Base-by-base conservation (phyloP, 1,140 invertebrate genomes). In the Aphaenogaster rudis region DNA sequence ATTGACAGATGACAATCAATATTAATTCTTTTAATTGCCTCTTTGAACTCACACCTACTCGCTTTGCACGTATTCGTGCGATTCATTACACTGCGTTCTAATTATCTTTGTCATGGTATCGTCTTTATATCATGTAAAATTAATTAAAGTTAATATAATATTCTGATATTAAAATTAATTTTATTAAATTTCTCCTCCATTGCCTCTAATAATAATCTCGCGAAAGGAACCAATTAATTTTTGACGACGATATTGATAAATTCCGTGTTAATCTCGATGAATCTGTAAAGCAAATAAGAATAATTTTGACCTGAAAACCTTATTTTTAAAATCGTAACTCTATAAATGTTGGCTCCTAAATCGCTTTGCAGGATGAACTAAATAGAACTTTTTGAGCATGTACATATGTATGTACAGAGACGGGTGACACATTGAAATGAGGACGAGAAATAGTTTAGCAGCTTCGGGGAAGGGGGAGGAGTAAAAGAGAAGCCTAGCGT, bases 361-460 rank as follows among this genome's bases (percentile, higher is more conserved):
- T 48, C 42, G 3, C 28, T 8, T 57, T 74, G 28, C 76, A 76
- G 54, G 15, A 57, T 61, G 54, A 50, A 13, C n/a, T 13, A 28
- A 45, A 52, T 52, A 15, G 6, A 80, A 66, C 28, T 52, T 66
- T 64, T 69, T 88, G n/a, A 42, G 21, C 66, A 33, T 59, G 11
- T 15, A 63, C 11, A 15, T 64, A 21, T 59, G 11, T 15, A 63
- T 17, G n/a, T 64, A 21, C 17, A 59, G 7, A 39, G 45, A 1
- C 71, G 52, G 28, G 13, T 21, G 48, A 78, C 59, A 52, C 4
- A 9, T 4, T 3, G 48, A n/a, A 80, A 90, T 66, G 48, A 66
- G 52, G n/a, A 77, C 80, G 69, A 28, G 63, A 90, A 91, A 88
- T 90, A 88, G 54, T 59, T 50, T 21, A 61, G 33, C 9, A 39